These are phyloP conservation scores for Eubasilissa regina DNA, from an alignment of 1,140 invertebrate species.

Conservation along the genomic window DNA sequence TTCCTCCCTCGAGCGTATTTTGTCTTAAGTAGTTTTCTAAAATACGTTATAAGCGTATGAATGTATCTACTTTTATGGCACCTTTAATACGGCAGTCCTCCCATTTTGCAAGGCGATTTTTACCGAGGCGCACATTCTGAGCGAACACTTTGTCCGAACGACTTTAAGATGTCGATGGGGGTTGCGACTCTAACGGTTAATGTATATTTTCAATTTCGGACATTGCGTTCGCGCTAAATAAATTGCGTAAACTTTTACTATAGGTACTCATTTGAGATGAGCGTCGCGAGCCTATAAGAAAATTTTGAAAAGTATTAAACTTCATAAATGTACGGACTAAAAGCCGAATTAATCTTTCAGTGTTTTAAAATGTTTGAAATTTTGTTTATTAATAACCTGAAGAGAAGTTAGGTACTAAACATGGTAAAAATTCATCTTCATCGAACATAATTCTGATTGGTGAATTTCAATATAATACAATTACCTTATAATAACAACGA, in stretches of 20 bases:
- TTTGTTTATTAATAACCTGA: too few relatives aligned
- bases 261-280: not conserved
- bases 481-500: too few relatives aligned
- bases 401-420: too few relatives aligned
- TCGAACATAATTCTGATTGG: too few relatives aligned
- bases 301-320: conserved; percentile 12
- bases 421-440: too few relatives aligned
- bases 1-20: conserved; percentile 17
- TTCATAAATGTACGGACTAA: not conserved
- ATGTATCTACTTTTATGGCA: conserved; percentile 16
- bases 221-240: not conserved
- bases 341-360: not conserved
- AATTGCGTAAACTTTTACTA: not conserved
- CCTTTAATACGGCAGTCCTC: conserved; percentile 13
- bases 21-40: conserved; percentile 21
- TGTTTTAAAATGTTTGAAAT: not conserved
- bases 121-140: not conserved
- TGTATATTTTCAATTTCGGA: not conserved
- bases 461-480: too few relatives aligned
- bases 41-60: conserved; percentile 34
- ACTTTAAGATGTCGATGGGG: too few relatives aligned
- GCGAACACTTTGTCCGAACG: not conserved
- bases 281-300: not conserved
- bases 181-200: not conserved
- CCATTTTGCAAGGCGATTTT: conserved; percentile 14